Evolutionary conservation across 2,888 invertebrate genomes (phyloP).

Genomic region (Malachius bipustulatus): DNA sequence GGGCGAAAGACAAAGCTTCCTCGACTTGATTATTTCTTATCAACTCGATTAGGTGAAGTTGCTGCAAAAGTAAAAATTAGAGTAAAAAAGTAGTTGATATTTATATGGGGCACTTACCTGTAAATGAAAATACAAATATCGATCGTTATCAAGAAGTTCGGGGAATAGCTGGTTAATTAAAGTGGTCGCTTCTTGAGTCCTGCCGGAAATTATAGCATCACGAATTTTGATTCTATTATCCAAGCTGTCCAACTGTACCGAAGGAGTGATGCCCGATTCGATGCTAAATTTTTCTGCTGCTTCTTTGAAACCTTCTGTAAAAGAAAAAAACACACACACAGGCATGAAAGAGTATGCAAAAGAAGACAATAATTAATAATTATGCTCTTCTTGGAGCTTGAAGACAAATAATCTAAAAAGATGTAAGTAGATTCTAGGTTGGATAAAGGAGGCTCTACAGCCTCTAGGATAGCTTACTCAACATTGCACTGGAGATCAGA

Average conservation of each 20-base stretch:
- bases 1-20: constrained; percentile 81
- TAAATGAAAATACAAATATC: constrained; percentile 90
- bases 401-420: too few species aligned
- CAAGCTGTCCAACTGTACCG: constrained; percentile 68
- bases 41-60: constrained; percentile 79
- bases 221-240: constrained; percentile 88
- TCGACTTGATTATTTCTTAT: constrained; percentile 76
- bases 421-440: too few species aligned
- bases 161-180: constrained; percentile 91
- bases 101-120: constrained; percentile 47
- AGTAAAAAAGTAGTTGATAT: constrained; percentile 1
- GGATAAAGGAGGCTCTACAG: too few species aligned
- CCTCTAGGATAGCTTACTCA: too few species aligned
- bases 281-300: constrained; percentile 93
- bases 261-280: constrained; percentile 78
- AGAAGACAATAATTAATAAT: too few species aligned
- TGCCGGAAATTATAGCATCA: constrained; percentile 85
- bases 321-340: constrained; percentile 16
- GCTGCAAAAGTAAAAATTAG: constrained; percentile 43
- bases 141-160: constrained; percentile 86
- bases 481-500: too few species aligned
- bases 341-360: constrained; percentile 7
- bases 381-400: too few species aligned
- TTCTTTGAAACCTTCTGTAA: constrained; percentile 82
- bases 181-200: constrained; percentile 85